Base-by-base conservation (phyloP, 2,797 vertebrate genomes). In the Cryptoprocta ferox region DNA sequence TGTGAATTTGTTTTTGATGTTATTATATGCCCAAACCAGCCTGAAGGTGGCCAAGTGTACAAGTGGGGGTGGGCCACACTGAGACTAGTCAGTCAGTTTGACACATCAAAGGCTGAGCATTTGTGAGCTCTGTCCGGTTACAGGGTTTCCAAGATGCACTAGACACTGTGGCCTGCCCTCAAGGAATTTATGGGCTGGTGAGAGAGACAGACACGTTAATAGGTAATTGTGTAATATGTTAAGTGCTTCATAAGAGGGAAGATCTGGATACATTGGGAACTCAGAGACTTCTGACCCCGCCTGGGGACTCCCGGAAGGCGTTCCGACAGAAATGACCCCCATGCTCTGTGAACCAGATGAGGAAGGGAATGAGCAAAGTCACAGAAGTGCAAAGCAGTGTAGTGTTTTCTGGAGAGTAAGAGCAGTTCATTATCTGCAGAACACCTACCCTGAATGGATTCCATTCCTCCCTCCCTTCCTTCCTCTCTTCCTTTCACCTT, bases 361-460 rank as follows among this genome's bases (percentile, higher is more conserved):
- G 11, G 35, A 70, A 30, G 71, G 59, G 32, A 10, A 45, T 26
- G 24, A 70, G 75, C 26, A 59, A 70, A 37, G 48, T 35, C 42
- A 14, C 0, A 0, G 37, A 87, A 56, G 50, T 39, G 15, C 1
- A 14, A 61, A 87, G 35, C 70, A 53, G 5, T 0, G 2, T 32
- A 16, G 15, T 48, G 50, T 24, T 56, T 88, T 42, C 65, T 53
- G 61, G 79, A n/a, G 53, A 48, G 32, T 18, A 37, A 26, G 30
- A 26, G 28, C 3, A 3, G 6, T 48, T 88, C 21, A 2, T 68
- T 35, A 65, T 18, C 65, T 15, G 26, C 5, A 42, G 76, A 78
- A 79, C 19, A 1, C 21, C 56, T 24, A 6, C 48, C 12, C 2
- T 19, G 18, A 0, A 1, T 16, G 19, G 18, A 10, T 59, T 35